Base-by-base conservation (phyloP, 2,888 invertebrate genomes). In the Oxyteleia sp. region DNA sequence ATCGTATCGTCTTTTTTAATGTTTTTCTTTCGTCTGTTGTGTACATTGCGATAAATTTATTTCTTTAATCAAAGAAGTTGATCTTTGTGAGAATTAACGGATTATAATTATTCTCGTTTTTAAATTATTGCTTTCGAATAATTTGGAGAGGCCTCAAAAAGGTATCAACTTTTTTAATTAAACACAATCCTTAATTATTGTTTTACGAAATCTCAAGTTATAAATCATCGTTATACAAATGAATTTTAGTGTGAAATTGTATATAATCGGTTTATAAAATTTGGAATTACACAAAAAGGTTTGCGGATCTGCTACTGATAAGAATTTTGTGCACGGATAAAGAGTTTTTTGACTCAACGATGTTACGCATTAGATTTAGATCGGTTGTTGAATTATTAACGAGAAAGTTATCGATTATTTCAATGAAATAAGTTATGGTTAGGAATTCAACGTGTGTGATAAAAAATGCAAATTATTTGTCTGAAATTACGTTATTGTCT, bases 1-100 rank as follows among this genome's bases (percentile, higher is more conserved):
- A 80, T 68, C 26, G 68, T 80, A 72, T 72, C 53, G 38, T 59
- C 74, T 59, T 57, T 66, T 72, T 55, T 51, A 16, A 59, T 51
- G 18, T 15, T 35, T 63, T 29, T 16, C 11, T 51, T 29, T 41
- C 38, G 10, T 32, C 8, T 32, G 32, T 32, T 32, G 32, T 32
- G 32, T 32, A 32, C 32, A 32, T 32, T 26, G 8, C 3, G 32
- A 1, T 32, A 8, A 32, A 32, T 26, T 26, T 26, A 26, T 5
- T 4, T 49, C 26, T 49, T 71, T 3, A 32, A 16, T 18, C 47
- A 20, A 41, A 53, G 23, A n/a, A 72, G 29, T 61, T 57, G 41
- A 53, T 57, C 43, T 32, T 15, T n/a, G n/a, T n/a, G n/a, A n/a
- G n/a, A n/a, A n/a, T n/a, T n/a, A n/a, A n/a, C n/a, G n/a, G n/a